Base-by-base conservation (phyloP, 2,888 invertebrate genomes). In the Lomographa bimaculata region DNA sequence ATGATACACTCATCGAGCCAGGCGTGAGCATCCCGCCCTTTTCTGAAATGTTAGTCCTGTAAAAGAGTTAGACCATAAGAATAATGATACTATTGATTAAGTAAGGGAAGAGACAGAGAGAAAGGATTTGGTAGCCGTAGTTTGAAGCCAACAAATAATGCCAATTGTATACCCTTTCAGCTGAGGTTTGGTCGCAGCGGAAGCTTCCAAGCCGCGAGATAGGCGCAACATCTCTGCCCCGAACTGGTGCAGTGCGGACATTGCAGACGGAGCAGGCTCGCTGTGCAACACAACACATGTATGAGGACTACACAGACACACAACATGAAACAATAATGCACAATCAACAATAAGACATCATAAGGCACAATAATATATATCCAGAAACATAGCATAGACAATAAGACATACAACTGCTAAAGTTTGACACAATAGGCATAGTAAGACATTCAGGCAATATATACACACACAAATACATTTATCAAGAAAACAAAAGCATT, bases 151-250 rank as follows among this genome's bases (percentile, higher is more conserved):
- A 71, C 67, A 67, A 73, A 69, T 67, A 69, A 63, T 75, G 84
- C 84, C 76, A 81, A 79, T 83, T 69, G 49, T 44, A 75, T 87
- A 89, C 87, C 87, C 87, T 85, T 74, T 78, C 68, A 70, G 76
- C 50, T 82, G 79, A 62, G 84, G 79, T 80, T 86, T 86, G 60
- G 78, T 74, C 51, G 79, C 84, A 59, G 87, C 86, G 42, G 94
- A 94, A 50, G 94, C 94, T 81, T 95, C 95, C 60, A 96, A 86
- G 47, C 96, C 95, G 50, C 95, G 91, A 11, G 95, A 95, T 14
- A 96, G 90, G 67, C 95, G 94, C 62, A 96, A 90, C 95, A 96
- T 95, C 90, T 96, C 95, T 18, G 95, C 94, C 35, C 96, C 96
- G 74, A 96, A 96, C 71, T 95, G 95, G 75, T 95, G 95, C 66